Base-by-base conservation (phyloP, 2,888 invertebrate species). In the Poecilus cupreus region DNA sequence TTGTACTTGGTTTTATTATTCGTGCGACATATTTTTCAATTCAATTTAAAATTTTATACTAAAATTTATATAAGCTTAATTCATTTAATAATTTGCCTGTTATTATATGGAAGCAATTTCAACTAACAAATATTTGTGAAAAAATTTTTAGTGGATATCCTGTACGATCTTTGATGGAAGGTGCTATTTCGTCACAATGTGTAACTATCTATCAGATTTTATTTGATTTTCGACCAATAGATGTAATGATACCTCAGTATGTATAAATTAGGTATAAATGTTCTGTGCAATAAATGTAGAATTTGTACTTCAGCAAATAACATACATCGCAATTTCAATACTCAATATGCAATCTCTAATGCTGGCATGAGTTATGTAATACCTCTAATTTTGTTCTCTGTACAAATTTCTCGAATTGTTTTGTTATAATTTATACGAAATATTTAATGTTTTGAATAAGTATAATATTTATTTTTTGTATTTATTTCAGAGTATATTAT, bases 221-320 rank as follows among this genome's bases (percentile, higher is more conserved):
- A 43, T 46, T 78, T 68, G 10, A 46, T 78, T 68, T 78, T 57
- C 60, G 80, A 80, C 80, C 80, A 80, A 80, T 80, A 57, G 39
- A 20, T 78, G 68, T 80, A 80, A 75, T 39, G 46, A 54, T 80
- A 72, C 72, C 80, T 72, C 72, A 60, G 20, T 79, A 78, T 80
- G 37, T 80, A 80, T 57, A 80, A 54, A 79, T 46, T 37, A 70
- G 60, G 20, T 75, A 54, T 70, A 20, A 57, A 57, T 80, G 72
- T 80, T 80, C 39, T 72, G 80, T 80, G 80, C 80, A 80, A 80
- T 80, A 80, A 80, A 80, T 70, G 80, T 80, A 80, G 72, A 80
- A 80, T 80, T 80, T 80, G 57, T 80, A 80, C 80, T 72, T 80
- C 72, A 80, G 80, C 80, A 72, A 80, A 80, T 80, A 70, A 26